A percentile compares a stretch with the other conserved stretches of the same genome.
These are phyloP conservation scores for Koerneria pararmatus DNA, from an alignment of 2,888 invertebrate species.

Conservation along the genomic window DNA sequence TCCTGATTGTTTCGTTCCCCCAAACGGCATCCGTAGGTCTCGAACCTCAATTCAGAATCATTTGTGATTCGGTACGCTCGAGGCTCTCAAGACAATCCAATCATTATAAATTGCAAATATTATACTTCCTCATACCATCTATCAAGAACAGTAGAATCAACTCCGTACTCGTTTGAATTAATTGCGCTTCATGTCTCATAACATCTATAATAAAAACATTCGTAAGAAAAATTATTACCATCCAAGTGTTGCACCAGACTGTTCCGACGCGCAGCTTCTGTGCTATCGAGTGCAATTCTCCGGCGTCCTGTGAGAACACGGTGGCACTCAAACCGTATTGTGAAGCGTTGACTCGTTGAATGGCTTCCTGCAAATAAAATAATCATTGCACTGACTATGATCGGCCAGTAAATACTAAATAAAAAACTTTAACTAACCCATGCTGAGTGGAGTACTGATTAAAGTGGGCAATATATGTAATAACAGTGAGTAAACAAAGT, in stretches of 20 bases:
- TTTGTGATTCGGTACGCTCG: slow-evolving; percentile 1
- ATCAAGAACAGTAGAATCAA: no score
- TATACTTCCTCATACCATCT: no score
- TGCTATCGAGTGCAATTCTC: slow-evolving; percentile 62
- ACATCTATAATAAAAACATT: not conserved
- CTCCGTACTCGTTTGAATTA: no score
- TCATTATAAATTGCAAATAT: no score
- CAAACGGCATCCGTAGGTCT: slow-evolving; percentile 67
- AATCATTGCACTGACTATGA: no score
- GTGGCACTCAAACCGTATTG: slow-evolving; percentile 65
- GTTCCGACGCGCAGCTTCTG: slow-evolving; percentile 65
- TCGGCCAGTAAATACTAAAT: no score
- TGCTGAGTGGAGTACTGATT: no score
- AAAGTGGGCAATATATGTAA: no score
- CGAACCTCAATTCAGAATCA: slow-evolving; percentile 54
- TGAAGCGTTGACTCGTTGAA: slow-evolving; percentile 63
- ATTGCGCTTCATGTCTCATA: no score
- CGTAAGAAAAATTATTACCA: slow-evolving; percentile 47
- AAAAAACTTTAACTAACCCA: no score
- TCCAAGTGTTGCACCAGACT: slow-evolving; percentile 67
- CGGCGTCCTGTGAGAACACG: slow-evolving; percentile 63
- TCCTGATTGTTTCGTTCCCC: slow-evolving; percentile 66
- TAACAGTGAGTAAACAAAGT: no score
- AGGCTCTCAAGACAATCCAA: not conserved
- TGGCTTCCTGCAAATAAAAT: slow-evolving; percentile 56